These are phyloP conservation scores for Pterophyllum scalare DNA, from an alignment of 2,113 vertebrate genomes.

Conservation along the genomic window DNA sequence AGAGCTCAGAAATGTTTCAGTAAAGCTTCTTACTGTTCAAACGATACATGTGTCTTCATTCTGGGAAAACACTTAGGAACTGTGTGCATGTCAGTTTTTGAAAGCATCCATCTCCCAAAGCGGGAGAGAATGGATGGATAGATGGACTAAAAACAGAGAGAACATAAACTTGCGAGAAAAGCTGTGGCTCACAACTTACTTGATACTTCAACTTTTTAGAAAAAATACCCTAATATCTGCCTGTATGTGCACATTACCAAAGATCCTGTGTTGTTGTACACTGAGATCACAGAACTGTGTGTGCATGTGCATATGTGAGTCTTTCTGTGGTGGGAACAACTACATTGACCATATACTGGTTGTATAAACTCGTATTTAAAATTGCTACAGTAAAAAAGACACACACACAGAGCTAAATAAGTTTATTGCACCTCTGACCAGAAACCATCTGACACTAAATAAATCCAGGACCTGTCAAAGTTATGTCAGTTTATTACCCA, in stretches of 20 bases:
- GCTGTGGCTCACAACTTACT: too few relatives aligned
- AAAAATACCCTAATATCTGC: neutral
- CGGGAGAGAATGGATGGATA: too few relatives aligned
- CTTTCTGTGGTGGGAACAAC: neutral
- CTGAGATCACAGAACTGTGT: neutral
- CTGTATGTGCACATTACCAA: neutral
- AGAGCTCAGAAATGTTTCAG: too few relatives aligned
- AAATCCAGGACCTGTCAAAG: neutral
- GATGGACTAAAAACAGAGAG: neutral
- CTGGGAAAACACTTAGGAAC: neutral
- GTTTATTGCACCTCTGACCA: neutral
- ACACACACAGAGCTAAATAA: neutral
- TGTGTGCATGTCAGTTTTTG: too few relatives aligned
- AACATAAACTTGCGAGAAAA: neutral
- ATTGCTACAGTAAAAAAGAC: neutral
- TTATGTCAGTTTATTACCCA: neutral
- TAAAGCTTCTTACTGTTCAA: too few relatives aligned
- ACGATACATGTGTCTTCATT: rapidly evolving
- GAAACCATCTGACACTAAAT: neutral
- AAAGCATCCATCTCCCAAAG: neutral
- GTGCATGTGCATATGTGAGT: neutral
- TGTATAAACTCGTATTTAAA: too few relatives aligned
- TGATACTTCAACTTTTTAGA: neutral
- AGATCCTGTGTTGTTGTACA: neutral
- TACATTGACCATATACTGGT: neutral